Evolutionary conservation across 2,888 invertebrate genomes (phyloP), one percentile per base, ranked within the genome.

Genomic region (Kryphioiulus occultus): DNA sequence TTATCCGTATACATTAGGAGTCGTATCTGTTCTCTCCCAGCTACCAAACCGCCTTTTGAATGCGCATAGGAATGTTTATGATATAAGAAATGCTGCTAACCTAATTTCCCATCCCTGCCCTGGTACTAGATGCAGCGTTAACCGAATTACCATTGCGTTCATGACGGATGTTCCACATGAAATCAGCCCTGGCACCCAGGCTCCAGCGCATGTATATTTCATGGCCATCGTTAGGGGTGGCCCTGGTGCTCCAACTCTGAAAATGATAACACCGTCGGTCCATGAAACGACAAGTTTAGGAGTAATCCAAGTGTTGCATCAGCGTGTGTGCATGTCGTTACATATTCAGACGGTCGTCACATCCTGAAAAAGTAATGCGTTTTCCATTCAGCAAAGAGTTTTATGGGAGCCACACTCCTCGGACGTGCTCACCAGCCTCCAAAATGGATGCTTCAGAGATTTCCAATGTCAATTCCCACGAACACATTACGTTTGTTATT

Each of bases 401-500:
- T 78, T 78, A 78, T 78, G 30, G 12, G 15, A 32, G 30, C 78
- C 78, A 15, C 78, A 30, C 78, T 26, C 78, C 78, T 78, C 30
- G 78, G 78, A 78, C 78, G 78, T 78, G 78, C 78, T 78, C 78
- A 10, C 78, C 15, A 9, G 30, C 78, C 78, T 32, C 5, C 26
- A 30, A 78, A 32, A 78, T 32, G 30, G 30, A 32, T 78, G 78
- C 78, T 78, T 78, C 78, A 30, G 78, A 78, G 78, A 78, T 78
- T 78, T 78, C 78, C 78, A 78, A 78, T 78, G 78, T 32, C 78
- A 78, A 78, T 78, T 78, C 78, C 78, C 78, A 78, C 78, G 30
- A 30, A 78, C 30, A 32, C 78, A 78, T 78, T 78, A 78, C 78
- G 78, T 78, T 78, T 78, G 78, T 78, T 78, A 78, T 78, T 78